Evolutionary conservation across 2,797 vertebrate genomes (phyloP).

Genomic region (Podarcis lilfordi): DNA sequence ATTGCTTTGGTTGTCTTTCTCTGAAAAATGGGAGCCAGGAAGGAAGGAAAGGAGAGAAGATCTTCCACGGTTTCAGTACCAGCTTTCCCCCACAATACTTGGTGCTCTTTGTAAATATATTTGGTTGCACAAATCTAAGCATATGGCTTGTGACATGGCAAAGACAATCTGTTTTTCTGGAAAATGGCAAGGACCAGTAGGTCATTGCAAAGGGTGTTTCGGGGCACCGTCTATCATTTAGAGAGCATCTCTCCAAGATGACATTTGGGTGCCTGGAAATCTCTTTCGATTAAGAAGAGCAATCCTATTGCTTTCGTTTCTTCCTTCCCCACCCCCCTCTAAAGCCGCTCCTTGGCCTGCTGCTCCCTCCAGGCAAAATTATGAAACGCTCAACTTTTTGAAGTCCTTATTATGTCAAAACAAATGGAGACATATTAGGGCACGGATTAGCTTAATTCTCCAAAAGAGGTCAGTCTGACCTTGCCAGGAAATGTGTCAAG

Average conservation of each 20-base stretch:
- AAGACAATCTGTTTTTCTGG: not conserved
- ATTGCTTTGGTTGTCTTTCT: no score
- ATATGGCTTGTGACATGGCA: conserved; percentile 18
- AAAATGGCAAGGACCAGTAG: conserved; percentile 52
- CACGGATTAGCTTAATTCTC: conserved; percentile 43
- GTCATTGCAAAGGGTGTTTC: conserved; percentile 61
- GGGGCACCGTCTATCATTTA: conserved; percentile 65
- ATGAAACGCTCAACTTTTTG: conserved; percentile 32
- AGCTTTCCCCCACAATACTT: not conserved
- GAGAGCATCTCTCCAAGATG: conserved; percentile 61
- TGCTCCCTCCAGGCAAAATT: conserved; percentile 7
- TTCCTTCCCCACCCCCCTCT: no score
- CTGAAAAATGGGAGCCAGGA: no score
- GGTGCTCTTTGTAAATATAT: not conserved
- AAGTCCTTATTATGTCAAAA: conserved; percentile 50
- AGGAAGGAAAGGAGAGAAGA: no score
- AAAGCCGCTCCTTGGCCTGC: conserved; percentile 32
- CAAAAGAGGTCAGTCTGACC: conserved; percentile 38
- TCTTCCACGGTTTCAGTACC: not conserved
- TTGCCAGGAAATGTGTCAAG: conserved; percentile 38
- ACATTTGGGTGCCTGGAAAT: conserved; percentile 43
- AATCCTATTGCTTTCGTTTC: not conserved
- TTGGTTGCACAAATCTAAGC: conserved; percentile 32
- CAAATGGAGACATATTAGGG: conserved; percentile 42
- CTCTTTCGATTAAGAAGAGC: conserved; percentile 58